A percentile compares a stretch with the other conserved stretches of the same genome.
These are phyloP conservation scores for Spinibarbus caldwelli DNA, from an alignment of 2,797 vertebrate genomes.

Conservation along the genomic window DNA sequence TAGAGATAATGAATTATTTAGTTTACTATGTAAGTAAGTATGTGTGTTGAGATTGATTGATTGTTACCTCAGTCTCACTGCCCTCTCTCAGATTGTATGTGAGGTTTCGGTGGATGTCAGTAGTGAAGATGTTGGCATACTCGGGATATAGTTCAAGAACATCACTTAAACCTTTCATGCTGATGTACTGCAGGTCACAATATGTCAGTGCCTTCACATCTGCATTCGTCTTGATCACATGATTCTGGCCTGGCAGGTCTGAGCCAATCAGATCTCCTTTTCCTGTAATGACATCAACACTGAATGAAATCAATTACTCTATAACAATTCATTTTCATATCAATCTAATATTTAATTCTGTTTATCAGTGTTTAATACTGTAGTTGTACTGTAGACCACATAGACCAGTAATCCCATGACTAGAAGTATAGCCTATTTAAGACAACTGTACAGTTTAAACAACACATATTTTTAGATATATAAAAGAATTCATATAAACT, in stretches of 20 bases:
- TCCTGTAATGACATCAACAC: constrained; percentile 71
- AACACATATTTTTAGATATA: not conserved
- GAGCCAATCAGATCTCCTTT: constrained; percentile 97
- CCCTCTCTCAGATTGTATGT: constrained; percentile 96
- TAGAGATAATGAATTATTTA: not conserved
- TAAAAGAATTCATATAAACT: not conserved
- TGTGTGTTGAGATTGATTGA: not conserved
- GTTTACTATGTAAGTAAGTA: not conserved
- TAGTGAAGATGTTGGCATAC: constrained; percentile 85
- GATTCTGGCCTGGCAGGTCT: constrained; percentile 84
- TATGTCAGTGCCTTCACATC: constrained; percentile 97
- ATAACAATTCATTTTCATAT: not conserved
- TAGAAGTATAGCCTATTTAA: not conserved
- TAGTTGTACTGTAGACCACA: not conserved
- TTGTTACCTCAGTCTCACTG: constrained; percentile 87
- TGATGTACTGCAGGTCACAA: constrained; percentile 94
- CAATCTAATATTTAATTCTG: not conserved
- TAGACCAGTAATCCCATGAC: not conserved
- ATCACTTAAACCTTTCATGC: constrained; percentile 86
- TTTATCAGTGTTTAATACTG: not conserved
- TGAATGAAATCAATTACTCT: not conserved
- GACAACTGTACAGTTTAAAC: not conserved
- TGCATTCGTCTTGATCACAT: constrained; percentile 93
- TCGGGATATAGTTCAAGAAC: constrained; percentile 94
- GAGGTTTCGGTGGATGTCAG: constrained; percentile 87